Evolutionary conservation across 2,888 invertebrate genomes (phyloP), one percentile per base, ranked within the genome.

Genomic region (Brassicogethes aeneus): DNA sequence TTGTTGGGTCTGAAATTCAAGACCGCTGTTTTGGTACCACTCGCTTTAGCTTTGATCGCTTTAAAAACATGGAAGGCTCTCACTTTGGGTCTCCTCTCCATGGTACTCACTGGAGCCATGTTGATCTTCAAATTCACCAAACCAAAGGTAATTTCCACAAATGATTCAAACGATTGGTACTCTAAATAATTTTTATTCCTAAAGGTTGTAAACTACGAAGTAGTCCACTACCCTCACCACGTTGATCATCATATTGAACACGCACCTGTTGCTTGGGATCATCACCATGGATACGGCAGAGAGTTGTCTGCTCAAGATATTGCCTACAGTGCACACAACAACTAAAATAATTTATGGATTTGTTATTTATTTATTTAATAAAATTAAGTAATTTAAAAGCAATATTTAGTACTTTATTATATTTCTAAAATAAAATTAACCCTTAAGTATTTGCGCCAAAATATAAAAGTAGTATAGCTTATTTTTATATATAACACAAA

Each of bases 31-130:
- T 66, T 90, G 55, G 85, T 88, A 32, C 90, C 89, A 0, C 66
- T 89, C 45, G 85, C 85, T 10, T 72, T 90, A 42, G 85, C 86
- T 23, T 70, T 89, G 43, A 89, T 90, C 57, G 90, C 90, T 0
- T 71, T 89, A 41, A 89, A 89, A 68, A 88, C 90, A 12, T 90
- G 90, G 90, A 90, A 90, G 66, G 90, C 90, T 32, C 71, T 89
- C 53, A 89, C 90, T 5, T 74, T 90, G 50, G 89, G 88, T 45
- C 78, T 90, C 2, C 76, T 90, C 44, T 89, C 89, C 2, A 70
- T 90, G 60, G 89, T 89, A 15, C 72, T 89, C 34, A 87, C 89
- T 50, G 88, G 85, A 49, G 89, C 89, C 43, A 76, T 89, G 76
- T 76, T 89, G 38, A 84, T 90, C 64, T 89, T 89, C 72, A 88